Evolutionary conservation across 2,888 invertebrate genomes (phyloP), one percentile per base, ranked within the genome.

Genomic region (Morpho achilles): DNA sequence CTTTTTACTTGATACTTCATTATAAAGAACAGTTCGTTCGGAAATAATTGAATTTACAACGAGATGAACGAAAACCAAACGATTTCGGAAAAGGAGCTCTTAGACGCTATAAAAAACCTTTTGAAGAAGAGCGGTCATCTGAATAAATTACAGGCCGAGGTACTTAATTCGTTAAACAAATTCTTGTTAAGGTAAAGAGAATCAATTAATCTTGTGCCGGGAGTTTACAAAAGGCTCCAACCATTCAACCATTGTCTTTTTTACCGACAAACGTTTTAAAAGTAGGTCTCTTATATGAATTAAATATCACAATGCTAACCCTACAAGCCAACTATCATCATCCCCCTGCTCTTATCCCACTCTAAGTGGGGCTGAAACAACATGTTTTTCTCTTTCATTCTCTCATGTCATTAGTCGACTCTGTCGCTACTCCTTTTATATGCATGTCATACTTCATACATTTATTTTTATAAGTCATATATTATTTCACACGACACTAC

Each of bases 71-170:
- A 81, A 65, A 75, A 65, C 57, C 80, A 80, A 74, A 66, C 71
- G 22, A 76, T 80, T 64, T 77, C 86, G 2, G 89, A 89, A 62
- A 82, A 79, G 60, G 89, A 88, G 57, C 72, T 89, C 9, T 70
- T 88, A 58, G 66, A 68, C 9, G 86, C 87, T 42, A 84, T 90
- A 64, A 88, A 84, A 73, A 83, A 82, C 59, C 73, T 89, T 59
- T 70, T 90, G 53, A 82, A 71, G 66, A 82, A 77, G 60, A 86
- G 77, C 69, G 89, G 89, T 32, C 80, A 85, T 69, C 73, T 90
- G 60, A 84, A 78, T 69, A 89, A 87, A 77, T 70, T 90, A 58
- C 84, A 84, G 64, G 87, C 89, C 1, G 86, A 90, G 85, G 90
- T 88, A 64, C 50, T 53, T 51, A 61, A 56, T 53, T 51, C 48